Evolutionary conservation across 2,888 invertebrate genomes (phyloP), one percentile per base, ranked within the genome.

Genomic region (Epirrhoe tristata): DNA sequence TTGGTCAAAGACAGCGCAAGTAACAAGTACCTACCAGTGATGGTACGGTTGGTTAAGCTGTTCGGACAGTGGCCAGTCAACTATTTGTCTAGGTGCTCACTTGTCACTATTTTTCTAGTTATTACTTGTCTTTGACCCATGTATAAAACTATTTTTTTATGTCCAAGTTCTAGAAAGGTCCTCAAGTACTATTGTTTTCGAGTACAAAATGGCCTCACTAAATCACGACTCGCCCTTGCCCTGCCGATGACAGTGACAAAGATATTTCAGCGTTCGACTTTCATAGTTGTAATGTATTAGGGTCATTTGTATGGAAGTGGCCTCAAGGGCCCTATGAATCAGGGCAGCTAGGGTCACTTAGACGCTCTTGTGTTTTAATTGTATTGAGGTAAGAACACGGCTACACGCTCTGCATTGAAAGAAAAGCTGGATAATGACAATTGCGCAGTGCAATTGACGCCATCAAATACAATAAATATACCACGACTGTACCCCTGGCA

Each of bases 281-380:
- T 71, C 73, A 74, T 74, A 74, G 73, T 73, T 70, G 73, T 73
- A 72, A 75, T 73, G 73, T 75, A 75, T 75, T 72, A 71, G 63
- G 67, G 67, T 72, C 72, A 76, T 75, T 76, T 75, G 76, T 72
- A 65, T 66, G 54, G 67, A 72, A 76, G 75, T 72, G 74, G 69
- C 68, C 76, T 71, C 75, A 50, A 67, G 72, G 66, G 76, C 60
- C 70, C 67, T 60, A 73, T 75, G 74, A 69, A 72, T 76, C 73
- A 71, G 69, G 39, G 63, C 32, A 69, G 72, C 32, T 61, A 63
- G 71, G 63, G 56, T 57, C 65, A 57, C 65, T 63, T 67, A 60
- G 31, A 51, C 24, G n/a, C 61, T 51, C 67, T 68, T 64, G 58
- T 57, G 55, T 64, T 68, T 68, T 64, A 61, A 61, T 61, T 65